Evolutionary conservation across 2,113 vertebrate genomes (phyloP), one percentile per base, ranked within the genome.

Genomic region (Brachyhypopomus gauderio): DNA sequence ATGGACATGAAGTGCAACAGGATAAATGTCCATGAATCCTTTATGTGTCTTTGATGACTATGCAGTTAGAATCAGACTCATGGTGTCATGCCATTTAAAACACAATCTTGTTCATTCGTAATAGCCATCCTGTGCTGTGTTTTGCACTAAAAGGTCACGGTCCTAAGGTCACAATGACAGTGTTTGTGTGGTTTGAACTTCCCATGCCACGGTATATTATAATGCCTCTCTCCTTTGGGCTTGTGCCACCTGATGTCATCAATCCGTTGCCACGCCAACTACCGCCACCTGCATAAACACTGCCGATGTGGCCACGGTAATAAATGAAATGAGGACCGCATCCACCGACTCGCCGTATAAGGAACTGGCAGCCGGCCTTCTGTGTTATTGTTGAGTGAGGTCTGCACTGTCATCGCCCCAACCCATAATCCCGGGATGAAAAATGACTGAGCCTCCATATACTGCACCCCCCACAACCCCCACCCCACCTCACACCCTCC

Each of bases 241-340:
- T 5, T 41, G 27, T 58, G n/a, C 56, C 60, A 11, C 45, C 19
- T 48, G 67, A 69, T 62, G 59, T 62, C 22, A 72, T 79, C 34
- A 41, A 16, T 16, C 66, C 64, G 20, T 19, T 20, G 6, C 64
- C 30, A 19, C 20, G n/a, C 20, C 45, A 56, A 38, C 38, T 48
- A 16, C 70, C 34, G 25, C 1, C 17, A 80, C 81, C 85, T 87
- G 85, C 80, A 83, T 84, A 86, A 86, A 89, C 85, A 70, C 78
- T 72, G 16, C 60, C 41, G 25, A 34, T 48, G 27, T 48, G 0
- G 64, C 83, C 86, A 85, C 69, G 1, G 64, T 89, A 86, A 91
- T 86, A 85, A 89, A 90, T 88, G 81, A 86, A 77, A 83, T 36
- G 72, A 74, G 72, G 62, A 88, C 78, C 62, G 12, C 12, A 74